phyloP scores from a whole-genome alignment of 2,113 vertebrate species.

The Candoia aspera region DNA sequence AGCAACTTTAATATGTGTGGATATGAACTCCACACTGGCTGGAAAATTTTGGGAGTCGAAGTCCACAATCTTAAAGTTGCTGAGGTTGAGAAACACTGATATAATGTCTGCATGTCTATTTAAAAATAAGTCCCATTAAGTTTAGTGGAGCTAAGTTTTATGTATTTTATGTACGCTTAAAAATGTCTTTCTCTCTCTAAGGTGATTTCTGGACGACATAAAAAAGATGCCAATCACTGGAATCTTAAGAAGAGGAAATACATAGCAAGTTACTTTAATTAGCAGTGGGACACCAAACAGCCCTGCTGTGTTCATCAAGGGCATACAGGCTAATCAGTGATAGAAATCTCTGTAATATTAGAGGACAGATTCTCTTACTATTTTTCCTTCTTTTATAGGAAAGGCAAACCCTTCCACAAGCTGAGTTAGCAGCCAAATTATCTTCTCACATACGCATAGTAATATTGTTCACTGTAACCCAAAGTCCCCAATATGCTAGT shows the following conservation, averaged over 20 bases:
- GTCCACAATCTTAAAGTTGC: background rate
- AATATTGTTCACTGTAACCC: background rate
- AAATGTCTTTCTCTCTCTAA: conserved; percentile 8
- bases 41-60: background rate
- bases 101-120: background rate
- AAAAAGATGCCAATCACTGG: conserved; percentile 30
- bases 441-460: background rate
- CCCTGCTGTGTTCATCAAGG: background rate
- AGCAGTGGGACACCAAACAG: conserved; percentile 14
- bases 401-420: background rate
- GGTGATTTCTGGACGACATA: conserved; percentile 33
- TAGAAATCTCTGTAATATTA: conserved; percentile 9
- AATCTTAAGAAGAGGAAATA: conserved; percentile 43
- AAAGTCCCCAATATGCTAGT: background rate
- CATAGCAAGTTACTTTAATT: conserved; percentile 36
- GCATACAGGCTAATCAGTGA: background rate
- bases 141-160: background rate
- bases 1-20: background rate
- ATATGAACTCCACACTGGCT: background rate
- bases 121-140: background rate
- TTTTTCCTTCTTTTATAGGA: background rate
- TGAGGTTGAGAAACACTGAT: background rate
- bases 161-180: background rate
- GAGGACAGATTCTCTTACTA: background rate
- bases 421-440: conserved; percentile 8